Percentiles rank a stretch among this genome's conserved stretches.
Conservation (phyloP, 2,888 invertebrate genomes). For the Sphaeridia pumilis region DNA sequence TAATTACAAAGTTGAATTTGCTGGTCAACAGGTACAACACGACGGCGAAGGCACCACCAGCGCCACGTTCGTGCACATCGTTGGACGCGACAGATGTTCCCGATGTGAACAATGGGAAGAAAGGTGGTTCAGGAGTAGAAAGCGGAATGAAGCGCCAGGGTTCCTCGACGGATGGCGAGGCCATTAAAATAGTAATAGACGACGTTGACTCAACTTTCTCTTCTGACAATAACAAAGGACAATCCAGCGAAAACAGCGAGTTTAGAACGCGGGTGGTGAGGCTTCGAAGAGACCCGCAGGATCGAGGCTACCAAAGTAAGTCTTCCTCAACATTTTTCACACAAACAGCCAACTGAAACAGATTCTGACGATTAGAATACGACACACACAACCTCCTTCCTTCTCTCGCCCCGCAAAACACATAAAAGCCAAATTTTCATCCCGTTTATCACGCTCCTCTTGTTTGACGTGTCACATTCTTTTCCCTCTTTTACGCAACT, state of each 20-base stretch:
- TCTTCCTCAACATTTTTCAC: too few relatives aligned
- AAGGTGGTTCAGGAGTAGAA: slow-evolving; percentile 16
- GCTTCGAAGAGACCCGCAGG: slow-evolving; percentile 34
- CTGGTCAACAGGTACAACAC: slow-evolving; percentile 30
- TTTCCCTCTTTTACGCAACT: too few relatives aligned
- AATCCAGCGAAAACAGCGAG: slow-evolving; percentile 17
- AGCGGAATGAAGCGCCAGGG: slow-evolving; percentile 50
- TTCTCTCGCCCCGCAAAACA: too few relatives aligned
- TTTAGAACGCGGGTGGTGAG: slow-evolving; percentile 31
- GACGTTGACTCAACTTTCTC: slow-evolving; percentile 66
- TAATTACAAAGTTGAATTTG: too few relatives aligned
- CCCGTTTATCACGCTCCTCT: too few relatives aligned
- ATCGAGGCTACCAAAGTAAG: slow-evolving; percentile 35
- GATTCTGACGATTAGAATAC: too few relatives aligned
- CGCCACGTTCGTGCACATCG: slow-evolving; percentile 48
- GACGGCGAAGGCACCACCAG: slow-evolving; percentile 45
- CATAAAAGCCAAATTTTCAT: too few relatives aligned
- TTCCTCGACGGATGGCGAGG: slow-evolving; percentile 72
- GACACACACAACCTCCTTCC: too few relatives aligned
- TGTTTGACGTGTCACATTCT: too few relatives aligned
- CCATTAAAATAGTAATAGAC: slow-evolving; percentile 84
- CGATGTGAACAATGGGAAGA: slow-evolving; percentile 37
- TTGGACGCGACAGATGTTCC: slow-evolving; percentile 26
- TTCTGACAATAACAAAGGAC: slow-evolving; percentile 35
- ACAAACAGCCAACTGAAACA: too few relatives aligned